A percentile compares a stretch with the other conserved stretches of the same genome.
Conservation (phyloP, 2,797 vertebrate genomes). For the Pipistrellus pygmaeus region DNA sequence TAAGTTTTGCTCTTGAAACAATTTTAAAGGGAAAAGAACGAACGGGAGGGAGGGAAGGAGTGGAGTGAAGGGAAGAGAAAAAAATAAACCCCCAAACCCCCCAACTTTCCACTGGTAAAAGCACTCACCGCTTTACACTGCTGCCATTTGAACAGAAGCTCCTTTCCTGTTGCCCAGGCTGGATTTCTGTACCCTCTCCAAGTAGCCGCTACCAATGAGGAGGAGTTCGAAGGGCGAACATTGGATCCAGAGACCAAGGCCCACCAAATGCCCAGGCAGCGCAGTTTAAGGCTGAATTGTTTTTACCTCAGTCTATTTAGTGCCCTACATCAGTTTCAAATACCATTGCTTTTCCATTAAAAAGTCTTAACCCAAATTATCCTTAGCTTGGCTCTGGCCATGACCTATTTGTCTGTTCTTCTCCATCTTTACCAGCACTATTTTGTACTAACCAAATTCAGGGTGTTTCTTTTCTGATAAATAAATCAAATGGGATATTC, state of each 20-base stretch:
- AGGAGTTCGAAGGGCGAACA: background rate
- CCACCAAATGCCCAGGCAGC: background rate
- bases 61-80: background rate
- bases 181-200: background rate
- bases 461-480: conserved; percentile 22
- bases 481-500: background rate
- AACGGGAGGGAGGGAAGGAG: background rate
- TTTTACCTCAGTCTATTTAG: background rate
- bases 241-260: background rate
- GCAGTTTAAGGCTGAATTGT: background rate
- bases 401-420: background rate
- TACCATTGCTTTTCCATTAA: background rate
- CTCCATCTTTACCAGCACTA: background rate
- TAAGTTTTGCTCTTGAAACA: background rate
- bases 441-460: background rate
- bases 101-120: background rate
- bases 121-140: background rate
- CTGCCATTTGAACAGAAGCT: background rate
- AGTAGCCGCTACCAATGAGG: background rate
- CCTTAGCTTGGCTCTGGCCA: background rate
- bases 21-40: background rate
- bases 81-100: background rate
- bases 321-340: background rate
- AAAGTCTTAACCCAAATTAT: background rate
- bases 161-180: background rate